phyloP scores from a whole-genome alignment of 2,888 invertebrate species.

The Euzophera pinguis region DNA sequence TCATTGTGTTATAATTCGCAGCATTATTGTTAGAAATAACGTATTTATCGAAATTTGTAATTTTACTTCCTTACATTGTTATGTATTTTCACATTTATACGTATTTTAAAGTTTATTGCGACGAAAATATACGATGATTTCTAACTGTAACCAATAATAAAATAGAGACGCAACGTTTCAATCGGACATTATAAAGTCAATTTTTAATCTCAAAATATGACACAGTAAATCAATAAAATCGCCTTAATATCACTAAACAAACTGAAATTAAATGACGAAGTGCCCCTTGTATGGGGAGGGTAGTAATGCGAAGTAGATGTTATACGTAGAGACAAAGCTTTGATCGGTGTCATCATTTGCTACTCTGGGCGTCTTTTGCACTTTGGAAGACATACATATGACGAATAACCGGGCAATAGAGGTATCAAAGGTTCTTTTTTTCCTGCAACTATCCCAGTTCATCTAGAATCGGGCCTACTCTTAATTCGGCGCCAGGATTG shows the following conservation, averaged over 20 bases:
- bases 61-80: too few species aligned
- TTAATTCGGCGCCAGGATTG: too few species aligned
- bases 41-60: background rate
- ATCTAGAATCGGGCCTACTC: too few species aligned
- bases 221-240: slow-evolving; percentile 36
- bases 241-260: slow-evolving; percentile 42
- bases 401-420: too few species aligned
- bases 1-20: background rate
- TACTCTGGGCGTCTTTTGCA: too few species aligned
- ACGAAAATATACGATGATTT: background rate
- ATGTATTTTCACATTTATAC: too few species aligned
- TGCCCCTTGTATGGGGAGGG: slow-evolving; percentile 30
- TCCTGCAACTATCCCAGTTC: too few species aligned
- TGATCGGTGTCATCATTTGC: background rate
- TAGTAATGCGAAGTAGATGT: slow-evolving; percentile 31
- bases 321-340: slow-evolving; percentile 12
- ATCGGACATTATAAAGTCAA: slow-evolving; percentile 20
- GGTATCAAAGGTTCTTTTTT: too few species aligned
- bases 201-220: slow-evolving; percentile 33
- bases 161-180: background rate
- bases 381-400: too few species aligned
- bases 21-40: background rate
- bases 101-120: too few species aligned
- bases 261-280: slow-evolving; percentile 48
- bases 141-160: background rate